These are phyloP conservation scores for Pelodytes ibericus DNA, from an alignment of 2,797 vertebrate genomes.

Conservation along the genomic window DNA sequence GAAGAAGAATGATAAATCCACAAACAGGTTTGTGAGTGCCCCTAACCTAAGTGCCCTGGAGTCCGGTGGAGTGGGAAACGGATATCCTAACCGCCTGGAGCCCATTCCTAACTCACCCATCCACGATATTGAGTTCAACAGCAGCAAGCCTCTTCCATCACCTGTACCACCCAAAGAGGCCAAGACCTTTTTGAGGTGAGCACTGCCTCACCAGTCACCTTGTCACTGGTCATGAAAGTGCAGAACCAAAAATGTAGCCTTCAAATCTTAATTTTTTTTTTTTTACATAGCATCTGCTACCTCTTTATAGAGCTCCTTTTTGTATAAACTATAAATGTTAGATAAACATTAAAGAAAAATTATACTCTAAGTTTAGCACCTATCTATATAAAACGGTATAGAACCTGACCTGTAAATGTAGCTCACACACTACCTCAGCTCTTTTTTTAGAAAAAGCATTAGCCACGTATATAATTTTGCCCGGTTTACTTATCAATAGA, in stretches of 20 bases:
- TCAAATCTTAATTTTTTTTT: too few species aligned
- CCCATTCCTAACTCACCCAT: slow-evolving; percentile 97
- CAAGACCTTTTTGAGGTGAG: slow-evolving; percentile 99
- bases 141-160: slow-evolving; percentile 96
- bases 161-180: slow-evolving; percentile 94
- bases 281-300: slow-evolving; percentile 62
- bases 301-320: slow-evolving; percentile 74
- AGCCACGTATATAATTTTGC: too few species aligned
- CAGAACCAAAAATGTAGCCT: slow-evolving; percentile 60
- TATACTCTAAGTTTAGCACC: background rate
- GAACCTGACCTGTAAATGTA: too few species aligned
- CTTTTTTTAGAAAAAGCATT: too few species aligned
- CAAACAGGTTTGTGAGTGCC: slow-evolving; percentile 96
- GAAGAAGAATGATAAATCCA: slow-evolving; percentile 97
- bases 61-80: slow-evolving; percentile 85
- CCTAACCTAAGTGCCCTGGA: slow-evolving; percentile 93
- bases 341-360: background rate
- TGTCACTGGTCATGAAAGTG: slow-evolving; percentile 49
- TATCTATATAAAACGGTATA: too few species aligned
- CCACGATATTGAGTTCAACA: slow-evolving; percentile 95
- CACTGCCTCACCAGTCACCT: slow-evolving; percentile 73
- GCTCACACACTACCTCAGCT: too few species aligned
- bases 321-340: slow-evolving; percentile 60
- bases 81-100: slow-evolving; percentile 89
- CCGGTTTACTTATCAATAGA: too few species aligned